Conservation (phyloP, 1,140 invertebrate species). For the Zaprionus nigranus region DNA sequence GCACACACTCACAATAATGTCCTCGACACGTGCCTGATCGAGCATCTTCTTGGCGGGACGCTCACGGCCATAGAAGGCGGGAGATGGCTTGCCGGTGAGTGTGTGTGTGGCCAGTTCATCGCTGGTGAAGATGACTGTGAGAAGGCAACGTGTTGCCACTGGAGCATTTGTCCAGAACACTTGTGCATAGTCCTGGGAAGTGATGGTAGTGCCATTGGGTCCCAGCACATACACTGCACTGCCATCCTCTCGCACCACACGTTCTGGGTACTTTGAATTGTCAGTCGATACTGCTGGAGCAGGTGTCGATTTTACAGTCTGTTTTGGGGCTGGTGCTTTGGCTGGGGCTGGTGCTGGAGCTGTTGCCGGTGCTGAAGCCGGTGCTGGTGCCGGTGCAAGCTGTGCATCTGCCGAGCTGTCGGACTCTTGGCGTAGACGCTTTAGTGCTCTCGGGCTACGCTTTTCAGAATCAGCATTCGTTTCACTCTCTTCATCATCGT, state of each 20-base stretch:
- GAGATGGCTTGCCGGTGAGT: conserved; percentile 84
- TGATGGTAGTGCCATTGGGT: conserved; percentile 77
- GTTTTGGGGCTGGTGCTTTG: no score
- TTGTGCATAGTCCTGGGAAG: conserved; percentile 46
- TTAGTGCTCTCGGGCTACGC: neutral
- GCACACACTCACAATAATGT: conserved; percentile 78
- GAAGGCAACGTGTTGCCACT: conserved; percentile 77
- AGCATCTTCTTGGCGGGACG: conserved; percentile 72
- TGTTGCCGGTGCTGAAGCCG: no score
- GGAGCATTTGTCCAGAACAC: conserved; percentile 78
- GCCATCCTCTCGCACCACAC: conserved; percentile 34
- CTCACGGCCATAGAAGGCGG: conserved; percentile 75
- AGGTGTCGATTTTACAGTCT: no score
- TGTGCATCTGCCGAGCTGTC: neutral
- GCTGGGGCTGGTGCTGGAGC: no score
- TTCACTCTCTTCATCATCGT: neutral
- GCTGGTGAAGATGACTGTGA: conserved; percentile 72
- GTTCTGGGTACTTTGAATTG: conserved; percentile 45
- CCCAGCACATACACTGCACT: conserved; percentile 66
- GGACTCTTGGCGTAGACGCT: neutral
- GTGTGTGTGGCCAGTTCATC: conserved; percentile 83
- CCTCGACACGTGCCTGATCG: conserved; percentile 74
- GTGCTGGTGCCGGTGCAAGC: neutral
- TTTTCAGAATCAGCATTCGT: neutral
- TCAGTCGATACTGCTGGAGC: no score